A percentile compares a stretch with the other conserved stretches of the same genome.
These are phyloP conservation scores for Anthophora plumipes DNA, from an alignment of 2,888 invertebrate species.

Conservation along the genomic window DNA sequence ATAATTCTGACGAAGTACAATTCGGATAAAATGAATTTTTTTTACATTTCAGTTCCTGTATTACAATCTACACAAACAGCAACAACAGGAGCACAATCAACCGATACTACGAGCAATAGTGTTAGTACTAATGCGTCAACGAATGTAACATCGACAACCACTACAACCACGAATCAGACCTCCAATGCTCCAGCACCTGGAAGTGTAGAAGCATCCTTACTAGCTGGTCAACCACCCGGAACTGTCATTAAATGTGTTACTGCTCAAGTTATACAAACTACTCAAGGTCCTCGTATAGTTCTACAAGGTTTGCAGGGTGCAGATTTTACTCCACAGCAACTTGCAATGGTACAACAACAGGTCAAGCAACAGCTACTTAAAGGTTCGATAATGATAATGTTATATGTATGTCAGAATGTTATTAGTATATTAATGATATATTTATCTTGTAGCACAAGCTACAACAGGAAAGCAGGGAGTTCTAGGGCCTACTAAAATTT, in stretches of 20 bases:
- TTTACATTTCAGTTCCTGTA: constrained; percentile 40
- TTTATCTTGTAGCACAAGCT: constrained; percentile 89
- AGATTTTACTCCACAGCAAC: constrained; percentile 92
- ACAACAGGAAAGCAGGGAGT: constrained; percentile 94
- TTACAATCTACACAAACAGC: constrained; percentile 67
- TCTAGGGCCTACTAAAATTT: constrained; percentile 94
- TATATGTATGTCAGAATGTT: neutral
- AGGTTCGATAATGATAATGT: constrained; percentile 85
- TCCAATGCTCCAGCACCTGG: constrained; percentile 81
- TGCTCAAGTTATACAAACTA: constrained; percentile 94
- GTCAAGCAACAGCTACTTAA: constrained; percentile 95
- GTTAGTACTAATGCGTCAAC: constrained; percentile 65
- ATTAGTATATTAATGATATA: constrained; percentile 21
- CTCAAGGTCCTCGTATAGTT: constrained; percentile 93
- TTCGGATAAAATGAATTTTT: constrained; percentile 13
- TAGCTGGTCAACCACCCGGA: constrained; percentile 93
- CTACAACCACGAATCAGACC: constrained; percentile 69
- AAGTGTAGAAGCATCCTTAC: constrained; percentile 89
- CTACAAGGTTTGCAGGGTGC: constrained; percentile 93
- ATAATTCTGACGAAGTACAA: neutral
- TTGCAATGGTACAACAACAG: constrained; percentile 94
- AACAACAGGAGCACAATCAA: constrained; percentile 63
- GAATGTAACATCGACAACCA: constrained; percentile 64
- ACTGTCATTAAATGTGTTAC: constrained; percentile 95
- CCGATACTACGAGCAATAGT: constrained; percentile 59